Evolutionary conservation across 2,888 invertebrate genomes (phyloP).

Genomic region (Tetropium fuscum): DNA sequence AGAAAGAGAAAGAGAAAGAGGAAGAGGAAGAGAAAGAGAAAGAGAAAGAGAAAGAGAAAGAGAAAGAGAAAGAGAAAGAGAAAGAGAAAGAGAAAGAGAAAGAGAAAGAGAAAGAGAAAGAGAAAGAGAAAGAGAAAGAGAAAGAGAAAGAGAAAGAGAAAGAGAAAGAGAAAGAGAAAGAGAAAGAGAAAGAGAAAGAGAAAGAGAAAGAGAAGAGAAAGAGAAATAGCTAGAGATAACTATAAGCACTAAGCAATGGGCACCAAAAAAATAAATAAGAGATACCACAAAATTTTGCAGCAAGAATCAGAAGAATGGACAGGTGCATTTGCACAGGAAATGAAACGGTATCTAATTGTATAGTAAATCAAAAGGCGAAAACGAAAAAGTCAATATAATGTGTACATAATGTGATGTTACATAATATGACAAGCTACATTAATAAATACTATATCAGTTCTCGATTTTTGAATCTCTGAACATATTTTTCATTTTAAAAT

Average conservation of each 20-base stretch:
- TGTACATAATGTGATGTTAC: no score
- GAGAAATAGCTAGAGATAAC: not conserved
- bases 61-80: not conserved
- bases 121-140: not conserved
- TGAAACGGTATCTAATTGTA: not conserved
- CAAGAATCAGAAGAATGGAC: not conserved
- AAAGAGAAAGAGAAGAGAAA: not conserved
- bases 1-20: not conserved
- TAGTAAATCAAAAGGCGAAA: no score
- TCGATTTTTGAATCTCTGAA: no score
- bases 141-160: not conserved
- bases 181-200: not conserved
- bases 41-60: not conserved
- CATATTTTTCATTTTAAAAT: no score
- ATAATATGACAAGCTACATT: no score
- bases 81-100: not conserved
- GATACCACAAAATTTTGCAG: no score
- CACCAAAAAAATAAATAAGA: not conserved
- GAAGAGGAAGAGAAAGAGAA: not conserved
- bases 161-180: not conserved
- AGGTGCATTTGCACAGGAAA: not conserved
- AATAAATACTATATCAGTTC: no score
- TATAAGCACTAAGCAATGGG: not conserved
- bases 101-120: not conserved
- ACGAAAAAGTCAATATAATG: no score